These are phyloP conservation scores for Mus minutoides DNA, from an alignment of 2,797 vertebrate species.

Conservation along the genomic window DNA sequence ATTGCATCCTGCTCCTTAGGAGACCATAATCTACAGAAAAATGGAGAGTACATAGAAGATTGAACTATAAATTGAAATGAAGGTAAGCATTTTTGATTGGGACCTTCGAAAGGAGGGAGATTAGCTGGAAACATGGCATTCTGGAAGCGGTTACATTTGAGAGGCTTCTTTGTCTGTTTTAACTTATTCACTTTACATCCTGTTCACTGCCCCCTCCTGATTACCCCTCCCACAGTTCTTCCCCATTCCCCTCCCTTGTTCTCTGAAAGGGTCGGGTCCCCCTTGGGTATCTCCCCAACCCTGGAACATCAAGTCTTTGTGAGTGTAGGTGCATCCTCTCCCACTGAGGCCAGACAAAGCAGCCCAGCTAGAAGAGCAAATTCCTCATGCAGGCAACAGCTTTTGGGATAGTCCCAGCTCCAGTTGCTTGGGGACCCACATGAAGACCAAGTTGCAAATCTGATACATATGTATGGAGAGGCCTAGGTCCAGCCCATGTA, in stretches of 20 bases:
- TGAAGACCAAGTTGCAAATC: not conserved
- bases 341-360: not conserved
- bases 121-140: not conserved
- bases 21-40: not conserved
- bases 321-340: not conserved
- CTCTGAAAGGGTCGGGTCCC: not conserved
- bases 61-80: slow-evolving; percentile 37
- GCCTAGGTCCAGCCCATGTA: not conserved
- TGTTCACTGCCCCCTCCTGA: not conserved
- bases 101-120: not conserved
- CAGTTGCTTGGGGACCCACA: not conserved
- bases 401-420: not conserved
- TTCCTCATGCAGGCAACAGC: not conserved
- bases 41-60: not conserved
- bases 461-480: too few relatives aligned
- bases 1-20: slow-evolving; percentile 37
- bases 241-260: not conserved
- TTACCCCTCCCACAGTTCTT: not conserved
- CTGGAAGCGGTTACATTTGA: slow-evolving; percentile 31
- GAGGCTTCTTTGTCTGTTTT: not conserved
- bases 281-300: not conserved
- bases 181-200: not conserved
- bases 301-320: not conserved
- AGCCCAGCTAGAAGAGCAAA: not conserved
- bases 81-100: not conserved